Percentiles rank a stretch among this genome's conserved stretches.
Conservation (phyloP, 2,797 vertebrate genomes). For the Microctenopoma lineatum region DNA sequence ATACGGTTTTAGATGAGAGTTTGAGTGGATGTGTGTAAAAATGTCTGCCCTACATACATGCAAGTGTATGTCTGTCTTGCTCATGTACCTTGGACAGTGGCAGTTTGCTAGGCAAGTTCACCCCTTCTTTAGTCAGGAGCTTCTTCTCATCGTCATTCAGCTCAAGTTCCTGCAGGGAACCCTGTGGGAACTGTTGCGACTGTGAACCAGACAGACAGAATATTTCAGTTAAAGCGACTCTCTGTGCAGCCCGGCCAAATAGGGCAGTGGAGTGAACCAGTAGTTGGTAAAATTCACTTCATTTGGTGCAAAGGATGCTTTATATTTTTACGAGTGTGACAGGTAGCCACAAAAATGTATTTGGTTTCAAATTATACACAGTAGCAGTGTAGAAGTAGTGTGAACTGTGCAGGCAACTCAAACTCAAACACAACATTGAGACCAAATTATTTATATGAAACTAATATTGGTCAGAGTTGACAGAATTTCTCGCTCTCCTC, state of each 20-base stretch:
- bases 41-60: constrained; percentile 24
- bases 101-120: constrained; percentile 88
- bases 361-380: not conserved
- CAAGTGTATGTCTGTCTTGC: constrained; percentile 1
- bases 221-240: constrained; percentile 25
- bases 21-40: constrained; percentile 1
- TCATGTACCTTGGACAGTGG: constrained; percentile 92
- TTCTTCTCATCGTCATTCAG: constrained; percentile 96
- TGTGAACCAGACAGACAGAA: constrained; percentile 60
- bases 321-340: constrained; percentile 2
- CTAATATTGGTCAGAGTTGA: not conserved
- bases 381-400: too few relatives aligned
- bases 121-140: constrained; percentile 92
- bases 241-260: constrained; percentile 7
- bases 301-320: constrained; percentile 1
- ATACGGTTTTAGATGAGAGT: constrained; percentile 30
- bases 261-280: not conserved
- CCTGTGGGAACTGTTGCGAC: constrained; percentile 70
- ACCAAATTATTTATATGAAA: not conserved
- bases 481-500: constrained; percentile 11
- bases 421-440: not conserved
- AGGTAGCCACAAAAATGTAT: not conserved
- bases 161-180: constrained; percentile 86
- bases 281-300: constrained; percentile 2
- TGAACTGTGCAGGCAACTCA: not conserved